Evolutionary conservation across 1,140 invertebrate genomes (phyloP), one percentile per base, ranked within the genome.

Genomic region (Thaumetopoea pityocampa): DNA sequence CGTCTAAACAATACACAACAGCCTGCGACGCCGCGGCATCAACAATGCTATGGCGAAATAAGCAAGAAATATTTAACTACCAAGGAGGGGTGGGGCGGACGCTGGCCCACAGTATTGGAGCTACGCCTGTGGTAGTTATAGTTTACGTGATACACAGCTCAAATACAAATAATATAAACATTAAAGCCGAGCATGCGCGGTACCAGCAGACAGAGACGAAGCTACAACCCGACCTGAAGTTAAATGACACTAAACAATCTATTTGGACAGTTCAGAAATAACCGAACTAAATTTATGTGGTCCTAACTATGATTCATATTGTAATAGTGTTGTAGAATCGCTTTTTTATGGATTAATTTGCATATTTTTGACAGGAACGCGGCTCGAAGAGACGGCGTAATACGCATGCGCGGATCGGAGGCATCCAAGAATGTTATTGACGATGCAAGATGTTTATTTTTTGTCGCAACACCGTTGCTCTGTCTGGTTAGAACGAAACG

Each of bases 131-230:
- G 78, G 85, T 86, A 86, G 82, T 86, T 86, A 81, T 85, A 85
- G 85, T 86, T 85, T 86, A 86, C 85, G 74, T 79, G 85, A 86
- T 86, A 86, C 83, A 86, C 81, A 85, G 78, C 78, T 85, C 78
- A 85, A 86, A 86, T 86, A 86, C 85, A 85, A 86, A 86, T 86
- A 86, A 86, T 86, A 86, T 86, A 86, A 85, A 85, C 85, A 86
- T 84, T 78, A 76, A 70, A 66, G 56, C 70, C 41, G 76, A 71
- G 77, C 79, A 82, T 82, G 81, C 74, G 77, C 79, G 32, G 50
- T 80, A 40, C 29, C 24, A 8, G 51, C 69, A 65, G 77, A 81
- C 65, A 69, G 80, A 52, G 77, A 81, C 61, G 66, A 53, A 62
- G 41, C 40, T 37, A 67, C 16, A 28, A 15, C 22, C n/a, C 30